Evolutionary conservation across 2,113 vertebrate species (phyloP).

Genomic region (Dicerorhinus sumatrensis): DNA sequence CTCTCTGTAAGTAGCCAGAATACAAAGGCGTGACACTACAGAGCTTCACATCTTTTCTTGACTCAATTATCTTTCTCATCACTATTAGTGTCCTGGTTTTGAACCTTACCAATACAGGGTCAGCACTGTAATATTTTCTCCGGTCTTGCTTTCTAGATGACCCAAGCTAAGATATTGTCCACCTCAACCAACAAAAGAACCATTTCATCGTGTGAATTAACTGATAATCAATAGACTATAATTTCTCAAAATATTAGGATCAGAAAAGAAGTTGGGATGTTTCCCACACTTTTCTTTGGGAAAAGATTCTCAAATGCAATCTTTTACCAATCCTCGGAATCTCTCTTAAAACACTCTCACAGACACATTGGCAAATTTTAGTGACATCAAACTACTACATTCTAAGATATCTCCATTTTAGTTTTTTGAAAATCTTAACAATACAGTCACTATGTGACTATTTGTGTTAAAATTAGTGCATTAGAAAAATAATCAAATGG

Average conservation of each 20-base stretch:
- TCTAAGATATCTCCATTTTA: not conserved
- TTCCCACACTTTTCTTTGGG: not conserved
- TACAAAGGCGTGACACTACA: not conserved
- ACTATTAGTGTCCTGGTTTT: not conserved
- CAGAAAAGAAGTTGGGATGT: not conserved
- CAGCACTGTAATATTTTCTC: not conserved
- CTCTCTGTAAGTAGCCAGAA: not conserved
- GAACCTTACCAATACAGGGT: rapidly evolving
- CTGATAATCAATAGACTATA: not conserved
- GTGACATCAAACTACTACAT: not conserved
- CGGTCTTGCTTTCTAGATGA: not conserved
- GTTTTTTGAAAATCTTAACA: not conserved
- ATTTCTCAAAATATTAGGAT: not conserved
- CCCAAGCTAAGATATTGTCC: not conserved
- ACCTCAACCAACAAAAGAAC: not conserved
- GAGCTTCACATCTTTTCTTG: not conserved
- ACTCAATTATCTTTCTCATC: not conserved
- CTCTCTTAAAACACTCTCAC: not conserved
- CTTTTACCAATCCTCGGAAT: not conserved
- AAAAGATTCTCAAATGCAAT: not conserved
- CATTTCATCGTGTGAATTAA: not conserved
- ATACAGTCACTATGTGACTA: not conserved
- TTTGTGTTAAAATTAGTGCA: not conserved
- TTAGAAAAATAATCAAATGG: not conserved
- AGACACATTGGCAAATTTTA: not conserved